Conservation (phyloP, 2,113 vertebrate genomes). For the Pachycephala philippinensis region DNA sequence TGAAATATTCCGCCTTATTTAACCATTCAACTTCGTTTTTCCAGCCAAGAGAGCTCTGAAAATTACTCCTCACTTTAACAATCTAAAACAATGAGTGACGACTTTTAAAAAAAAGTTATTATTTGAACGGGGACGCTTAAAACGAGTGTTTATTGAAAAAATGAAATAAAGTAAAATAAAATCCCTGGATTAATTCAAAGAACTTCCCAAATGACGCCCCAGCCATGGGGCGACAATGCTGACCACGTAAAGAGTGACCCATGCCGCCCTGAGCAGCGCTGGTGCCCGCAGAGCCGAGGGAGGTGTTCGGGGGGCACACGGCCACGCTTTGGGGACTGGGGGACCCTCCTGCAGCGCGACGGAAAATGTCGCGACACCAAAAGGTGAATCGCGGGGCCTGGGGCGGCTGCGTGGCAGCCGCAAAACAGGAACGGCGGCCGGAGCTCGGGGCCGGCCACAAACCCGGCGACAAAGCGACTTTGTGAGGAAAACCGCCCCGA, state of each 20-base stretch:
- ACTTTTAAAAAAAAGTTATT: not conserved
- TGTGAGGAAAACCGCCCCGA: accelerated
- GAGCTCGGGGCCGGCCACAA: not conserved
- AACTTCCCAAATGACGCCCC: not conserved
- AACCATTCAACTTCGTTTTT: not conserved
- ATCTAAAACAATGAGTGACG: not conserved
- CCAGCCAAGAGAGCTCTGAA: not conserved
- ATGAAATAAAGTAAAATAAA: not conserved
- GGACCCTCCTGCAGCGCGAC: not conserved
- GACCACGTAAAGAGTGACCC: not conserved
- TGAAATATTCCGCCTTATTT: not conserved
- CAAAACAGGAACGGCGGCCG: not conserved
- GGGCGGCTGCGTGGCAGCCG: not conserved
- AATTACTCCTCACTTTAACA: not conserved
- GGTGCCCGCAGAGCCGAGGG: not conserved
- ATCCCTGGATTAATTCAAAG: not conserved
- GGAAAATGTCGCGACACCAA: not conserved
- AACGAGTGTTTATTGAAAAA: not conserved
- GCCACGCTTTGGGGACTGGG: not conserved
- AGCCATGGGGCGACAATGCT: not conserved
- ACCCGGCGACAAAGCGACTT: not conserved
- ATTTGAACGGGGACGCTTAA: not conserved
- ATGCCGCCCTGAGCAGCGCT: not conserved
- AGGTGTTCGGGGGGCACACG: not conserved
- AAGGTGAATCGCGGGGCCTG: not conserved